Percentiles rank a stretch among this genome's conserved stretches.
Conservation (phyloP, 2,888 invertebrate genomes). For the Linnaemya vulpina region DNA sequence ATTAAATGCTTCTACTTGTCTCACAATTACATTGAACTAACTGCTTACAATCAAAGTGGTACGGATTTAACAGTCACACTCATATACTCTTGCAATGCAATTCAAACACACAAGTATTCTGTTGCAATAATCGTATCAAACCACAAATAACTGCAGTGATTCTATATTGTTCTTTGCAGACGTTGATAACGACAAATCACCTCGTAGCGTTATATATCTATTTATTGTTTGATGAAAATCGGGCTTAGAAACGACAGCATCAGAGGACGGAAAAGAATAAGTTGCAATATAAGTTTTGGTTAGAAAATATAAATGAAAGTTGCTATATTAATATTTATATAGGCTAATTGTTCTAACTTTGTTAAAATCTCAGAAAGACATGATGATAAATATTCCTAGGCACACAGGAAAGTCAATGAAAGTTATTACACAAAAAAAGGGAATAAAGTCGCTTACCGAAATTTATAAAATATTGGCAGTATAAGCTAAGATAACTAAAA, state of each 20-base stretch:
- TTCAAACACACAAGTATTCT: not conserved
- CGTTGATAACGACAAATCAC: conserved; percentile 27
- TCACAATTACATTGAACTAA: conserved; percentile 5
- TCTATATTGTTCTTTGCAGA: conserved; percentile 26
- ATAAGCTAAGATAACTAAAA: too few species aligned
- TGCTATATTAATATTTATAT: too few species aligned
- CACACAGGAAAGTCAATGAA: too few species aligned
- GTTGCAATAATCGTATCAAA: conserved; percentile 6
- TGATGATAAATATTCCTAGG: too few species aligned
- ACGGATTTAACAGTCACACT: not conserved
- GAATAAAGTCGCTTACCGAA: too few species aligned
- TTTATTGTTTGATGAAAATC: not conserved
- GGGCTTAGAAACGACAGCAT: not conserved
- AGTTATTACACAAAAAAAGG: too few species aligned
- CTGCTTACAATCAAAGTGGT: conserved; percentile 2
- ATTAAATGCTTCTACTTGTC: conserved; percentile 15
- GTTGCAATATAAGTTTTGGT: not conserved
- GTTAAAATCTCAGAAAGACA: too few species aligned
- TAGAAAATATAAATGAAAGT: not conserved
- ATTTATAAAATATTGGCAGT: too few species aligned
- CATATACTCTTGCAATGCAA: not conserved
- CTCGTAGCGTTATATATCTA: conserved; percentile 26
- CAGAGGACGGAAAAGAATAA: conserved; percentile 32
- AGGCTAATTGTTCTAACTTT: too few species aligned
- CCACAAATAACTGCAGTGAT: conserved; percentile 21